Percentiles rank a stretch among this genome's conserved stretches.
phyloP scores from a whole-genome alignment of 2,888 invertebrate genomes.

The Eustalomyia histrio region DNA sequence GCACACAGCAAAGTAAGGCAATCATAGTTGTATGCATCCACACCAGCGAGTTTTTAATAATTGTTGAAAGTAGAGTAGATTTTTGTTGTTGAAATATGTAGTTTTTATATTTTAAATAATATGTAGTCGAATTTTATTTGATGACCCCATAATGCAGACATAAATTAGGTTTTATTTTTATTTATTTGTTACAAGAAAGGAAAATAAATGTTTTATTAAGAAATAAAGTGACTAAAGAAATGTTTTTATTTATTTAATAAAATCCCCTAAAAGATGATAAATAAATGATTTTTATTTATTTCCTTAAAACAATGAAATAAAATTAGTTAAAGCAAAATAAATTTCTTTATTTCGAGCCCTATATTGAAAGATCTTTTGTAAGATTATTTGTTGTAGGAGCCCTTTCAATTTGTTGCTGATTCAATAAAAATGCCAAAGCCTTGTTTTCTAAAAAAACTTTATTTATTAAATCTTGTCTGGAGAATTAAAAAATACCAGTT shows the following conservation, averaged over 20 bases:
- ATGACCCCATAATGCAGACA: not conserved
- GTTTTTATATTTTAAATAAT: constrained; percentile 10
- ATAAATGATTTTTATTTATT: not conserved
- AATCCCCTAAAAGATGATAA: not conserved
- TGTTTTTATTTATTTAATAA: not conserved
- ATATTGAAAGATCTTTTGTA: constrained; percentile 11
- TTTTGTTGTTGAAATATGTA: constrained; percentile 50
- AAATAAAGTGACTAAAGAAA: not conserved
- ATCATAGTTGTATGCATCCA: constrained; percentile 28
- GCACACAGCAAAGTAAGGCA: not conserved
- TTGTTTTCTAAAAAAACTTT: constrained; percentile 58
- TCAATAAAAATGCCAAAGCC: constrained; percentile 67
- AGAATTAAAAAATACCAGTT: constrained; percentile 52
- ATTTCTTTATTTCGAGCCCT: not conserved
- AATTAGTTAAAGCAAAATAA: not conserved
- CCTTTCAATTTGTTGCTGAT: constrained; percentile 17
- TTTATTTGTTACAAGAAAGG: not conserved
- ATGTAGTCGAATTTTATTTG: not conserved
- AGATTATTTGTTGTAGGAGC: constrained; percentile 44
- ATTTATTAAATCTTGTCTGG: constrained; percentile 42
- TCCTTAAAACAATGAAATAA: not conserved
- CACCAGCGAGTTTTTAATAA: not conserved
- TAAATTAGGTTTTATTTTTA: not conserved
- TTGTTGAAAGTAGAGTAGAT: constrained; percentile 67
- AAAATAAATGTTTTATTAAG: constrained; percentile 4